Evolutionary conservation across 2,797 vertebrate species (phyloP), one percentile per base, ranked within the genome.

Genomic region (Distichodus sexfasciatus): DNA sequence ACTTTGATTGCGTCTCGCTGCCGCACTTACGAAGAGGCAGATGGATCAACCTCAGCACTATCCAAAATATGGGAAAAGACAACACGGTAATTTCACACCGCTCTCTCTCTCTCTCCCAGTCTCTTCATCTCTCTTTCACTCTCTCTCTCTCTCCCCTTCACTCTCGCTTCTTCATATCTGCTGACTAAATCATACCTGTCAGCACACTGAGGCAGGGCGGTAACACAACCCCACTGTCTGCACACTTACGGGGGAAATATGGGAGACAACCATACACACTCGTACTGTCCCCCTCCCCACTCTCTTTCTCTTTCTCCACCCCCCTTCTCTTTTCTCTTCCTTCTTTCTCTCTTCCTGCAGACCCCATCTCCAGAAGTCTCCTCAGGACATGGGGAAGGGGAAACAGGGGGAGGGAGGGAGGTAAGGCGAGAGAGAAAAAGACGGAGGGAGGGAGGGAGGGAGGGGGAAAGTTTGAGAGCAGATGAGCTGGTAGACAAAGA

Each of bases 361-460:
- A 89, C 87, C 89, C 90, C 84, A 89, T 82, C 82, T 82, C 88
- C 87, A 90, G 89, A 92, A 87, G 93, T 94, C 92, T 92, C 94
- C 92, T 92, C 91, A 89, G 93, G 92, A 82, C 89, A 90, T 84
- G 38, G 21, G 57, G 29, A 35, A 54, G 38, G 6, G 26, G n/a
- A n/a, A n/a, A n/a, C n/a, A 85, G 38, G 21, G 57, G 29, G 40
- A 54, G 38, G 6, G 26, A 19, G 19, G 35, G 31, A 53, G 19
- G 31, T 14, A 14, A 21, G 15, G 26, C 17, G 54, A n/a, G 36
- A 2, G 36, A 40, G 14, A 46, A 11, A 47, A 0, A n/a, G 24
- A 38, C 33, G 19, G 19, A 19, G 31, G 50, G 60, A 11, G 23
- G 10, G 38, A 53, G 44, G 48, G 51, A 46, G 47, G 29, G 61